These are phyloP conservation scores for Euphydryas editha DNA, from an alignment of 2,888 invertebrate species.

Conservation along the genomic window DNA sequence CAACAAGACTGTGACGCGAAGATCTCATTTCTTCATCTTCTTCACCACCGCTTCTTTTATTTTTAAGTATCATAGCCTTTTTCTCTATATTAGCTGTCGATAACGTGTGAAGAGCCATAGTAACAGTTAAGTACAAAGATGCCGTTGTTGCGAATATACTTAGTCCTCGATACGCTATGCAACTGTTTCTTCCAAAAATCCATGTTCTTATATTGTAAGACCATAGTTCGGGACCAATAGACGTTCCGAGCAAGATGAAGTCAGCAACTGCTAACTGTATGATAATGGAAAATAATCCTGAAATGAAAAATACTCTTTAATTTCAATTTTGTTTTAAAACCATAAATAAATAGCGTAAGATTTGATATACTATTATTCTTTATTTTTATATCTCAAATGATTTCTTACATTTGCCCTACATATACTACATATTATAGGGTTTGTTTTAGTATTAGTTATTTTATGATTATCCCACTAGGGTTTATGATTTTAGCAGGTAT, in stretches of 20 bases:
- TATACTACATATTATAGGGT: too few species aligned
- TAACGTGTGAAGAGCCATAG: constrained; percentile 83
- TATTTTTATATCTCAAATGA: too few species aligned
- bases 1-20: constrained; percentile 76
- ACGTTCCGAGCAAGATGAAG: constrained; percentile 67
- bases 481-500: too few species aligned
- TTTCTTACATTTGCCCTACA: too few species aligned
- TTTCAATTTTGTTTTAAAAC: background rate
- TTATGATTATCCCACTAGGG: too few species aligned
- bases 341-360: too few species aligned
- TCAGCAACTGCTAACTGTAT: constrained; percentile 82
- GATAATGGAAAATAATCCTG: constrained; percentile 80
- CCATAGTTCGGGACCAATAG: constrained; percentile 80
- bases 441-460: too few species aligned
- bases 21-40: constrained; percentile 76
- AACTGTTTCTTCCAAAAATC: constrained; percentile 76
- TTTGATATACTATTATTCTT: too few species aligned
- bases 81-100: constrained; percentile 81
- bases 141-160: constrained; percentile 82
- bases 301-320: constrained; percentile 49
- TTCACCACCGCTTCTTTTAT: constrained; percentile 60
- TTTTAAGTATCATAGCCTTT: constrained; percentile 60
- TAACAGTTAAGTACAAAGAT: constrained; percentile 81
- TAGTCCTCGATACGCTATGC: constrained; percentile 80
- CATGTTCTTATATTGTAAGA: constrained; percentile 77